phyloP scores from a whole-genome alignment of 1,140 invertebrate species.

The Euwallacea fornicatus region DNA sequence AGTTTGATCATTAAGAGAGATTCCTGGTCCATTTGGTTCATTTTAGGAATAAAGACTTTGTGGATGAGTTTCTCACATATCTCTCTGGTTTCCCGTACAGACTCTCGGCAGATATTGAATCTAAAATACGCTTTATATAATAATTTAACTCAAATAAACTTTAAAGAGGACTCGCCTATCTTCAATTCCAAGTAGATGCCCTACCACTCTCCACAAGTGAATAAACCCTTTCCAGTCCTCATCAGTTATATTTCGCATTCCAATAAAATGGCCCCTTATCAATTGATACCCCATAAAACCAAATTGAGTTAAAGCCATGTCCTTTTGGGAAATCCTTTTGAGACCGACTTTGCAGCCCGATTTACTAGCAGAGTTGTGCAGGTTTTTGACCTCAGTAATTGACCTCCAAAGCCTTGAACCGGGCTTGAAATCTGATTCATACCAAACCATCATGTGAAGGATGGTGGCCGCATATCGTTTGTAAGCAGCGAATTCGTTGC shows the following conservation, averaged over 20 bases:
- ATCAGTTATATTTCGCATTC: slow-evolving; percentile 58
- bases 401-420: slow-evolving; percentile 64
- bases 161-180: slow-evolving; percentile 61
- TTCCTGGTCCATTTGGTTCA: slow-evolving; percentile 40
- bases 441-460: slow-evolving; percentile 75
- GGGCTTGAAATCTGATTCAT: slow-evolving; percentile 62
- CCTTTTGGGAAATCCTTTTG: slow-evolving; percentile 67
- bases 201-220: slow-evolving; percentile 84
- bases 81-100: slow-evolving; percentile 45
- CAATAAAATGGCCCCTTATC: slow-evolving; percentile 65
- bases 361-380: slow-evolving; percentile 64
- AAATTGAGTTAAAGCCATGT: slow-evolving; percentile 83
- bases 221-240: slow-evolving; percentile 72
- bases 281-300: slow-evolving; percentile 82
- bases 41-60: slow-evolving; percentile 39
- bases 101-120: slow-evolving; percentile 50
- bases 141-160: neutral
- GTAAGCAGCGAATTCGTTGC: slow-evolving; percentile 65
- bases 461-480: slow-evolving; percentile 74
- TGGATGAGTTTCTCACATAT: slow-evolving; percentile 46
- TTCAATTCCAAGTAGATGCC: slow-evolving; percentile 76
- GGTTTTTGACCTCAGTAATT: slow-evolving; percentile 65
- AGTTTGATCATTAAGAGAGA: slow-evolving; percentile 46
- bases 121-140: slow-evolving; percentile 34
- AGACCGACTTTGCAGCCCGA: slow-evolving; percentile 58